Evolutionary conservation across 2,888 invertebrate genomes (phyloP).

Genomic region (Chloroclysta siterata): DNA sequence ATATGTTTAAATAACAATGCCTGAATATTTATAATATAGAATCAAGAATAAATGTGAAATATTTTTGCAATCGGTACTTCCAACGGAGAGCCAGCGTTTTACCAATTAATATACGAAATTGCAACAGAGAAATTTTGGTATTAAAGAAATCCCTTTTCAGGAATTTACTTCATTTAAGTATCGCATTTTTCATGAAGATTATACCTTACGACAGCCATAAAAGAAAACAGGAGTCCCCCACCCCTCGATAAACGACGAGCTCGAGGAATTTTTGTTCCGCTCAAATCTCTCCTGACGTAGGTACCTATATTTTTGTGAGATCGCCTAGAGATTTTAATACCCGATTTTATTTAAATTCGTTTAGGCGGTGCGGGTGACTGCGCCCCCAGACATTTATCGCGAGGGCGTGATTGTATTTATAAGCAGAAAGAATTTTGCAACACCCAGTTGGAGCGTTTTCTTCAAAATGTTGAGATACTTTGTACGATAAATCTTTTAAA

Average conservation of each 20-base stretch:
- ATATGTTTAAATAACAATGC: constrained; percentile 62
- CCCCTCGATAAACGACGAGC: constrained; percentile 83
- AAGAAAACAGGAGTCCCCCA: constrained; percentile 81
- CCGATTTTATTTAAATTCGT: constrained; percentile 84
- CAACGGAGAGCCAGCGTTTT: constrained; percentile 3
- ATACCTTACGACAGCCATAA: constrained; percentile 85
- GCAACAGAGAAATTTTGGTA: constrained; percentile 69
- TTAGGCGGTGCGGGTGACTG: constrained; percentile 77
- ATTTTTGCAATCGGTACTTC: constrained; percentile 7
- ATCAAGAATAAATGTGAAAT: constrained; percentile 1
- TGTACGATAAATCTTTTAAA: constrained; percentile 40
- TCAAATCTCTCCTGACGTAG: constrained; percentile 84
- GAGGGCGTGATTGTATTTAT: constrained; percentile 79
- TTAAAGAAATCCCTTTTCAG: constrained; percentile 72
- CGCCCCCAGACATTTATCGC: constrained; percentile 79
- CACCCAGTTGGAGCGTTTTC: constrained; percentile 39
- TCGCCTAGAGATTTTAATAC: constrained; percentile 82
- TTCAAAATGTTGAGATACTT: constrained; percentile 41
- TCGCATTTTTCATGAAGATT: constrained; percentile 85
- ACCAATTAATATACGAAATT: constrained; percentile 74
- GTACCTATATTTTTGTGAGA: constrained; percentile 78
- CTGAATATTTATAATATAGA: constrained; percentile 34
- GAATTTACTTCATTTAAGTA: constrained; percentile 85
- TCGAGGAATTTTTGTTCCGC: constrained; percentile 83
- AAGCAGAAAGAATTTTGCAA: constrained; percentile 62